phyloP scores from a whole-genome alignment of 2,888 invertebrate genomes.

The Ormyrus nitidulus region DNA sequence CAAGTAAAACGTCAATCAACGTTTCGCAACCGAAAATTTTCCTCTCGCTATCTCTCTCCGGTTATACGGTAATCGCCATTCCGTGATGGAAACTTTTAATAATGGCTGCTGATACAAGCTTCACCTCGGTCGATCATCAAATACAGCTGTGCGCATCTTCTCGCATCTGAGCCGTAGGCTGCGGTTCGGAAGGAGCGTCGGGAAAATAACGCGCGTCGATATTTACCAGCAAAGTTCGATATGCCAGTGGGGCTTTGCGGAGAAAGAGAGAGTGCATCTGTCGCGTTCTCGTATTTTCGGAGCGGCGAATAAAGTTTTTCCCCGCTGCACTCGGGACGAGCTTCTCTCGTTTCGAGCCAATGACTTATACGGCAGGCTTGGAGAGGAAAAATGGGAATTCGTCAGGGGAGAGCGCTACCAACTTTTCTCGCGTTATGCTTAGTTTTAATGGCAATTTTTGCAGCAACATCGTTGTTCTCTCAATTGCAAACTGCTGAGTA shows the following conservation, averaged over 20 bases:
- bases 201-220: background rate
- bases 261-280: background rate
- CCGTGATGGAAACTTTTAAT: background rate
- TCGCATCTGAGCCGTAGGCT: background rate
- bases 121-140: constrained; percentile 5
- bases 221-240: background rate
- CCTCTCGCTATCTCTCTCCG: background rate
- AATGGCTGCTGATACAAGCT: background rate
- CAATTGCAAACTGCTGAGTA: no score
- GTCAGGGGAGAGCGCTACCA: no score
- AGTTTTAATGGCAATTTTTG: no score
- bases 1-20: no score
- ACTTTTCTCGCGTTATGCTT: no score
- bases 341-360: no score
- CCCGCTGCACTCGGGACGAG: no score
- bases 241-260: background rate
- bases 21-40: background rate
- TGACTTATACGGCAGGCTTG: no score
- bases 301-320: no score
- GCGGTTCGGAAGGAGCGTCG: background rate
- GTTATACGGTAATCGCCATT: background rate
- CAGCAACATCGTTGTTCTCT: no score
- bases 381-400: no score
- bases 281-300: constrained; percentile 16
- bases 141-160: constrained; percentile 6